Conservation (phyloP, 2,113 vertebrate genomes). For the Galbula dea region DNA sequence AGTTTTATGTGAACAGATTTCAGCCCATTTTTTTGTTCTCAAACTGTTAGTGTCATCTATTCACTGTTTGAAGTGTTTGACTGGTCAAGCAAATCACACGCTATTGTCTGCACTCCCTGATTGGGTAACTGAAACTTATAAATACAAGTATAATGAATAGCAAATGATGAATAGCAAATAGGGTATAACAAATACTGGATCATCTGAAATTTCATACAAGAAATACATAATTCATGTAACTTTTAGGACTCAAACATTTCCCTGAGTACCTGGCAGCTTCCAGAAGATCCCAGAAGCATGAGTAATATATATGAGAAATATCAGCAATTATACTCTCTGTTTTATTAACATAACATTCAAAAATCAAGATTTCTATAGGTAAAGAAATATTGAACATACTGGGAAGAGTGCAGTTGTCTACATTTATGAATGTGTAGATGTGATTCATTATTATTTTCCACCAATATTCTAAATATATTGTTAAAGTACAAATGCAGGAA, state of each 20-base stretch:
- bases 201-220: slow-evolving; percentile 1
- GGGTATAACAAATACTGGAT: slow-evolving; percentile 39
- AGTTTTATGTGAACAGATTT: slow-evolving; percentile 57
- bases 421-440: background rate
- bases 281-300: background rate
- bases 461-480: background rate
- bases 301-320: background rate
- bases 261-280: background rate
- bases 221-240: slow-evolving; percentile 57
- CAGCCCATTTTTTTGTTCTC: slow-evolving; percentile 32
- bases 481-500: background rate
- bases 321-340: background rate
- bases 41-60: slow-evolving; percentile 41
- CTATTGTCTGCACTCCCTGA: slow-evolving; percentile 43
- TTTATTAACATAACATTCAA: slow-evolving; percentile 12
- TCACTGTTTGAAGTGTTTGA: slow-evolving; percentile 58
- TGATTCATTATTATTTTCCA: background rate
- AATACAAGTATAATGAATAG: slow-evolving; percentile 50
- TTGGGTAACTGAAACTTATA: slow-evolving; percentile 43
- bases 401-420: background rate
- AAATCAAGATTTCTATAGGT: background rate
- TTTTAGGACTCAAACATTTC: slow-evolving; percentile 17
- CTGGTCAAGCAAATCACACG: slow-evolving; percentile 58
- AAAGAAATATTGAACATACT: background rate
- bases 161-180: slow-evolving; percentile 60